These are phyloP conservation scores for Rhodinocichla rosea DNA, from an alignment of 2,113 vertebrate species.

Conservation along the genomic window DNA sequence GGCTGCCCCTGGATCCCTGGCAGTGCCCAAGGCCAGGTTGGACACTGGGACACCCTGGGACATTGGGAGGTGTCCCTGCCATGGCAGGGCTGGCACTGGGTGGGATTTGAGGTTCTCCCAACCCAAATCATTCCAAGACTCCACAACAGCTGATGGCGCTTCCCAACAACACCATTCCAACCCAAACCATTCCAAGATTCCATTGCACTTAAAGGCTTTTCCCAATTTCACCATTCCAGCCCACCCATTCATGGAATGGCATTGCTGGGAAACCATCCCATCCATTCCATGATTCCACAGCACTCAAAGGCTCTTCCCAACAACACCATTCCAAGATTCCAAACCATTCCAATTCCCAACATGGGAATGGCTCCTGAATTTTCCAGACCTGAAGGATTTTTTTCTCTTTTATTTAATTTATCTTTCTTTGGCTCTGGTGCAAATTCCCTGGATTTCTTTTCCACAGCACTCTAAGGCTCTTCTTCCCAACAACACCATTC, in stretches of 20 bases:
- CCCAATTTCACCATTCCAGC: not conserved
- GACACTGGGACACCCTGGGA: not conserved
- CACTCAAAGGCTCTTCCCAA: not conserved
- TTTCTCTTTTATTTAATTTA: not conserved
- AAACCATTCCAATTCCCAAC: too few relatives aligned
- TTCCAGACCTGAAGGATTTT: too few relatives aligned
- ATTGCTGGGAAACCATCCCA: not conserved
- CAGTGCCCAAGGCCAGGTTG: not conserved
- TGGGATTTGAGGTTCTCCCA: not conserved
- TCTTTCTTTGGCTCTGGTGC: not conserved
- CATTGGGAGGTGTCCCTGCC: not conserved
- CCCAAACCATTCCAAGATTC: not conserved
- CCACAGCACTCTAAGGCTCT: not conserved
- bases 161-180: not conserved
- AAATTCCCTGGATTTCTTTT: not conserved
- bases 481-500: not conserved
- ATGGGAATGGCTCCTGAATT: too few relatives aligned
- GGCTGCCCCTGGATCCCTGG: not conserved
- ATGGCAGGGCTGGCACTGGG: accelerated
- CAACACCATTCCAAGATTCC: too few relatives aligned
- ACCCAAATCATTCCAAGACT: too few relatives aligned
- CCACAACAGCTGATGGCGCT: not conserved
- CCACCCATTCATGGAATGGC: not conserved
- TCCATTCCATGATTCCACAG: too few relatives aligned
- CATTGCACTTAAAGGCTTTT: accelerated